Conservation (phyloP, 2,113 vertebrate genomes). For the Pangasianodon hypophthalmus region DNA sequence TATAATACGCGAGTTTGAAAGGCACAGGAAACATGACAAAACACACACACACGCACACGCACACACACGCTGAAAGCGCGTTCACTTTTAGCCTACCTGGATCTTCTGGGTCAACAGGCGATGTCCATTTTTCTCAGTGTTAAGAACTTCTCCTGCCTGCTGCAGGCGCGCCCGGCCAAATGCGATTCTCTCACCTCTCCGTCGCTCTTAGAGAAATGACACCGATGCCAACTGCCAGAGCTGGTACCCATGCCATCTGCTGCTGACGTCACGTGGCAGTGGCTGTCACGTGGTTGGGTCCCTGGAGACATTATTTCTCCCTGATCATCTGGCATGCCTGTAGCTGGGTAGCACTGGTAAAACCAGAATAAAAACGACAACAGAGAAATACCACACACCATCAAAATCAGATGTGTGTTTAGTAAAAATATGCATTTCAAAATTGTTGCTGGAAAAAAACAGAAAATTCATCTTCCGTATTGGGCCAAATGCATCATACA, state of each 20-base stretch:
- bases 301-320: slow-evolving; percentile 86
- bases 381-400: slow-evolving; percentile 10
- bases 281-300: slow-evolving; percentile 85
- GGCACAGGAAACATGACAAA: background rate
- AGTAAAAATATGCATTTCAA: slow-evolving; percentile 10
- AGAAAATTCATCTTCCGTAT: slow-evolving; percentile 54
- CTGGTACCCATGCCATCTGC: slow-evolving; percentile 97
- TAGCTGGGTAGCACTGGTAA: slow-evolving; percentile 85
- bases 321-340: slow-evolving; percentile 89
- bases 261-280: slow-evolving; percentile 89
- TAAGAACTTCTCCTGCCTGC: slow-evolving; percentile 80
- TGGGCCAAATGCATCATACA: background rate
- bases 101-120: slow-evolving; percentile 82
- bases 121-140: slow-evolving; percentile 82
- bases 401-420: slow-evolving; percentile 9
- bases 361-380: slow-evolving; percentile 52
- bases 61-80: background rate
- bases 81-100: slow-evolving; percentile 72
- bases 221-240: slow-evolving; percentile 94
- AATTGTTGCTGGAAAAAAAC: background rate
- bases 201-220: slow-evolving; percentile 87
- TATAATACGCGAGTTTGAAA: background rate
- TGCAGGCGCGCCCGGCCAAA: slow-evolving; percentile 70
- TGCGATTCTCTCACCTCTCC: slow-evolving; percentile 63
- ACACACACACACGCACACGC: background rate